Conservation (phyloP, 2,797 vertebrate genomes). For the Galagoides demidoff region DNA sequence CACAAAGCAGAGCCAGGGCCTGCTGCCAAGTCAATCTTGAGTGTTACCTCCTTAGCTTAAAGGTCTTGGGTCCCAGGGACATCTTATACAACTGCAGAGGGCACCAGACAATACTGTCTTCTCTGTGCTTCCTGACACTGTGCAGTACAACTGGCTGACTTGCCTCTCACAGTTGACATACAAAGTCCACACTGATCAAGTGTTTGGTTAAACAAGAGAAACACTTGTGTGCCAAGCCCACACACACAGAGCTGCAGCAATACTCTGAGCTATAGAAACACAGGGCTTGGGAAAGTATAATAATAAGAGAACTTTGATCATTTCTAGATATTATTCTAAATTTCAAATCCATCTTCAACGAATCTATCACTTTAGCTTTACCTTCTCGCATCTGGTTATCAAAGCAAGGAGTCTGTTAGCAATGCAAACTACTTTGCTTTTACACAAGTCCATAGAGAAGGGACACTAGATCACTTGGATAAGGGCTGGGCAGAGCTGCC, state of each 20-base stretch:
- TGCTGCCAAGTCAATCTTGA: not conserved
- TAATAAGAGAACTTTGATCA: accelerated
- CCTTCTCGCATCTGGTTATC: not conserved
- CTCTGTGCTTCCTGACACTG: not conserved
- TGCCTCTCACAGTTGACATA: not conserved
- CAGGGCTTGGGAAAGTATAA: not conserved
- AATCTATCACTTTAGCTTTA: not conserved
- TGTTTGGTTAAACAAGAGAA: not conserved
- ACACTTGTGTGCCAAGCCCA: not conserved
- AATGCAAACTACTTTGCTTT: not conserved
- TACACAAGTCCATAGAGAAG: not conserved
- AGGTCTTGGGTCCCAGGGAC: not conserved
- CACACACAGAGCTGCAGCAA: not conserved
- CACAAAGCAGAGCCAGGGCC: not conserved
- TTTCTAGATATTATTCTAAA: not conserved
- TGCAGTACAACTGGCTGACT: not conserved
- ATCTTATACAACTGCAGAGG: not conserved
- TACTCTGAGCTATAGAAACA: not conserved
- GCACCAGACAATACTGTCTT: not conserved
- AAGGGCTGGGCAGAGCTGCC: not conserved
- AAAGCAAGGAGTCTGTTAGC: not conserved
- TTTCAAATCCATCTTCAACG: not conserved
- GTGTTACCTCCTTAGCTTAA: not conserved
- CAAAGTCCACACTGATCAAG: not conserved
- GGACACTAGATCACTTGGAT: not conserved